Evolutionary conservation across 2,113 vertebrate genomes (phyloP).

Genomic region (Rhinopomastus cyanomelas): DNA sequence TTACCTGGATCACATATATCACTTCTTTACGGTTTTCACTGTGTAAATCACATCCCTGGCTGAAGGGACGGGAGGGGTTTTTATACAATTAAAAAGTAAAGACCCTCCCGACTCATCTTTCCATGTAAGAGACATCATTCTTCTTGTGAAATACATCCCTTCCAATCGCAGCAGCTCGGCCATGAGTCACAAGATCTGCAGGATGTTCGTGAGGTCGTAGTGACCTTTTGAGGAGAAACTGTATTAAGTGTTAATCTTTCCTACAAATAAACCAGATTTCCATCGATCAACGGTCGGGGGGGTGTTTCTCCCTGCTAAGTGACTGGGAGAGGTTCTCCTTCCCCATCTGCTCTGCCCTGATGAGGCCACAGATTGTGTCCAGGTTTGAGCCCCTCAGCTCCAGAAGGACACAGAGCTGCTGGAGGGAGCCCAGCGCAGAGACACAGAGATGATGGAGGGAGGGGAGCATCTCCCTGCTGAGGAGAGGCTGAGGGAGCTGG

Average conservation of each 20-base stretch:
- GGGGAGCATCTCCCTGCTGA: too few relatives aligned
- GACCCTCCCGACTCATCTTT: accelerated
- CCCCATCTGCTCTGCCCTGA: too few relatives aligned
- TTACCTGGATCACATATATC: conserved; percentile 24
- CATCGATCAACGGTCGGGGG: neutral
- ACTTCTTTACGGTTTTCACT: neutral
- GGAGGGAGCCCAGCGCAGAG: too few relatives aligned
- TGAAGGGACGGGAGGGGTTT: neutral
- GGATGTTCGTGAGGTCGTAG: neutral
- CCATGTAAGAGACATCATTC: accelerated
- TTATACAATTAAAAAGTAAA: neutral
- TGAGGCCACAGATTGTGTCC: too few relatives aligned
- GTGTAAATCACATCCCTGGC: conserved; percentile 18
- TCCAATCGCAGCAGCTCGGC: neutral
- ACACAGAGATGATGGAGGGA: too few relatives aligned
- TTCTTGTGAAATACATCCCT: neutral
- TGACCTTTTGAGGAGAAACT: neutral
- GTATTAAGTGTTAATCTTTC: neutral
- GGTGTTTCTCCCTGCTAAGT: neutral
- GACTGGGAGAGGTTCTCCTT: too few relatives aligned
- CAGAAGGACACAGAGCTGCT: too few relatives aligned
- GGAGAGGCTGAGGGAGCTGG: too few relatives aligned
- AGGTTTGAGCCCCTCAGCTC: too few relatives aligned
- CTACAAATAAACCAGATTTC: neutral
- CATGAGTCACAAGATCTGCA: neutral